Percentiles rank a stretch among this genome's conserved stretches.
Evolutionary conservation across 2,113 vertebrate genomes (phyloP).

Genomic region (Alexandromys fortis): DNA sequence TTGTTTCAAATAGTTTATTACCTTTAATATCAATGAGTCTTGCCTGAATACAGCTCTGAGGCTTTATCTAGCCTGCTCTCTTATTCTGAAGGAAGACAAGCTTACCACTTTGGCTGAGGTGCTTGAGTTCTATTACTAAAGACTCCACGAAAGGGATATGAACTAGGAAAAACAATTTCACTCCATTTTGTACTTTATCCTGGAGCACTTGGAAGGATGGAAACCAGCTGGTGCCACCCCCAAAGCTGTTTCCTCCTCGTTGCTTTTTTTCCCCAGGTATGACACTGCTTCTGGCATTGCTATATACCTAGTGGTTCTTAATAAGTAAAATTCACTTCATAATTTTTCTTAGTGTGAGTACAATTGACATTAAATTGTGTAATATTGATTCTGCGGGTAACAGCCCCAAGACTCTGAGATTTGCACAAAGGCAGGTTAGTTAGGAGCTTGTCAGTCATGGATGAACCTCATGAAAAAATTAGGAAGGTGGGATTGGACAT

Average conservation of each 20-base stretch:
- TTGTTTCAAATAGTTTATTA: not conserved
- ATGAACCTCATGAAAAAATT: not conserved
- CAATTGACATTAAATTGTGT: not conserved
- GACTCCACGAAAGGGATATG: not conserved
- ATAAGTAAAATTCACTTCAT: not conserved
- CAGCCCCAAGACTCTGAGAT: not conserved
- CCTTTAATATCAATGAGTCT: slow-evolving; percentile 26
- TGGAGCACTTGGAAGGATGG: not conserved
- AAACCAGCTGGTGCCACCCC: not conserved
- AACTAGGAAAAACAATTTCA: not conserved
- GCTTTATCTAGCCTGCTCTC: not conserved
- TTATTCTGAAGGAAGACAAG: not conserved
- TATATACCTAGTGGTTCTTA: not conserved
- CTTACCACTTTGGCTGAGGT: not conserved
- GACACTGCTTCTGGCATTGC: not conserved
- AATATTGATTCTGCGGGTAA: not conserved
- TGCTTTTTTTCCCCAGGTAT: not conserved
- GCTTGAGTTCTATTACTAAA: slow-evolving; percentile 49
- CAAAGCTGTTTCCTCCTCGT: not conserved
- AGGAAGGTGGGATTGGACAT: not conserved
- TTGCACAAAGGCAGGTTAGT: not conserved
- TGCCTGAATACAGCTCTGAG: slow-evolving; percentile 32
- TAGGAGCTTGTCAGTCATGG: not conserved
- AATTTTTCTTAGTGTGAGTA: not conserved
- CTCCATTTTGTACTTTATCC: not conserved